phyloP scores from a whole-genome alignment of 2,888 invertebrate genomes.

The Punctoribates punctum region DNA sequence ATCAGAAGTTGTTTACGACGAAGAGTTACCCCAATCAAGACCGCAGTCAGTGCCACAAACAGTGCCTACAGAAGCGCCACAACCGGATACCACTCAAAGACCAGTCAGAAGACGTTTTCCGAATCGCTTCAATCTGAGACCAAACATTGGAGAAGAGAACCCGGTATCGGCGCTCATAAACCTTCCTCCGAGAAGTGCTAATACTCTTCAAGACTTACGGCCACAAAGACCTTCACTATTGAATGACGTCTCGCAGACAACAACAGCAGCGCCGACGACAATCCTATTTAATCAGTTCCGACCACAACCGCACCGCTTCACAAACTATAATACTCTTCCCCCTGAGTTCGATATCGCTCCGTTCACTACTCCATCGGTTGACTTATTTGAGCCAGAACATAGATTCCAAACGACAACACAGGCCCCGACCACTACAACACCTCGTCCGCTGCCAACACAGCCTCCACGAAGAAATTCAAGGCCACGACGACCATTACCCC shows the following conservation, averaged over 20 bases:
- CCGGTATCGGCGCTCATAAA: conserved; percentile 37
- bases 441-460: conserved; percentile 12
- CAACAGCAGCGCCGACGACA: conserved; percentile 37
- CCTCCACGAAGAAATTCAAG: conserved; percentile 44
- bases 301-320: conserved; percentile 39
- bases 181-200: conserved; percentile 27
- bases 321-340: conserved; percentile 42
- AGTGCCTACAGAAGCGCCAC: not conserved
- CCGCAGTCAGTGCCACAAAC: conserved; percentile 33
- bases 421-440: conserved; percentile 39
- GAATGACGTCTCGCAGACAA: not conserved
- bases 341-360: conserved; percentile 43
- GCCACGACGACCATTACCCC: conserved; percentile 25
- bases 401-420: conserved; percentile 27
- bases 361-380: conserved; percentile 41
- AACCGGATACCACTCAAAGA: conserved; percentile 8
- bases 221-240: not conserved
- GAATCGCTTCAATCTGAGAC: conserved; percentile 39
- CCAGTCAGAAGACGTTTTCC: conserved; percentile 34
- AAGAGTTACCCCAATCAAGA: conserved; percentile 31
- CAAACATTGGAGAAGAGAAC: conserved; percentile 28
- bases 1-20: conserved; percentile 40
- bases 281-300: conserved; percentile 6
- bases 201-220: not conserved
- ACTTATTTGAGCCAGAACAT: conserved; percentile 43